These are phyloP conservation scores for Sarcophaga caerulescens DNA, from an alignment of 2,888 invertebrate species.

Conservation along the genomic window DNA sequence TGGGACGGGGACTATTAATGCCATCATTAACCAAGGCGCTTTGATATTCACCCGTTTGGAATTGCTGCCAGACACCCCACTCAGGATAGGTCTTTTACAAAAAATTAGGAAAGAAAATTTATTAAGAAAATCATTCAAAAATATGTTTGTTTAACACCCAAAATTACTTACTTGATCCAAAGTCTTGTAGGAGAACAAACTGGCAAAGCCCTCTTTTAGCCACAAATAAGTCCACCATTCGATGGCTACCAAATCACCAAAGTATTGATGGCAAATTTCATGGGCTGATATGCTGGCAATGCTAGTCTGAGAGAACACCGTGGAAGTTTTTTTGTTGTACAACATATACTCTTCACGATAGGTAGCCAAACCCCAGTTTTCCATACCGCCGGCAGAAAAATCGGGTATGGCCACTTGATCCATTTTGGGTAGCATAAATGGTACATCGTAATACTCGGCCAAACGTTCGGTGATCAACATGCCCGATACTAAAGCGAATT, in stretches of 20 bases:
- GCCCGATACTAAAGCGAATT: conserved; percentile 88
- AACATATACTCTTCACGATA: conserved; percentile 78
- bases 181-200: conserved; percentile 75
- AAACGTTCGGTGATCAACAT: conserved; percentile 86
- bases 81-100: conserved; percentile 71
- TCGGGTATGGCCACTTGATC: conserved; percentile 94
- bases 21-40: conserved; percentile 88
- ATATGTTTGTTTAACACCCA: conserved; percentile 82
- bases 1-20: conserved; percentile 88
- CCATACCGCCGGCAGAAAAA: conserved; percentile 92
- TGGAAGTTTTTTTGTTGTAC: conserved; percentile 74
- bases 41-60: conserved; percentile 88
- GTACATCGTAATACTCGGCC: conserved; percentile 87
- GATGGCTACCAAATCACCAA: conserved; percentile 88
- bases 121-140: neutral
- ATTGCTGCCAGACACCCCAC: conserved; percentile 89
- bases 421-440: conserved; percentile 89
- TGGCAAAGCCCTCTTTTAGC: conserved; percentile 87
- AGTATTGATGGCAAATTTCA: conserved; percentile 89
- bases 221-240: conserved; percentile 88
- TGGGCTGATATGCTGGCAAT: conserved; percentile 83
- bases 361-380: conserved; percentile 95
- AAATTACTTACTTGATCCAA: conserved; percentile 82
- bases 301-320: conserved; percentile 75
- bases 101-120: neutral